phyloP scores from a whole-genome alignment of 2,888 invertebrate species.

The Malachius bipustulatus region DNA sequence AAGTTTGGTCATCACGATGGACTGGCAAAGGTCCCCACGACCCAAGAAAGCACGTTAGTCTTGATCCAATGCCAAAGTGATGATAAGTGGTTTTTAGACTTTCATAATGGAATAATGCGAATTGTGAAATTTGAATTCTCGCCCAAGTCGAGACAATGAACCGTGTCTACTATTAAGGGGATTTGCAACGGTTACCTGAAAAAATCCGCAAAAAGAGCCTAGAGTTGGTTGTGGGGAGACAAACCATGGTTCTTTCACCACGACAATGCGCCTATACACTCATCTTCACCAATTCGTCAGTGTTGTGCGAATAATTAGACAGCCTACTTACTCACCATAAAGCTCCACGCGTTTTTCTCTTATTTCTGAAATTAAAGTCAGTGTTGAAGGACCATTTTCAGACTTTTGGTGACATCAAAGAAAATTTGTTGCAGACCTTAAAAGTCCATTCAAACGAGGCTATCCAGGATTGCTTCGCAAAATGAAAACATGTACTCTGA shows the following conservation, averaged over 20 bases:
- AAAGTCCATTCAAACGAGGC: background rate
- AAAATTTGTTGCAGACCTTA: slow-evolving; percentile 1
- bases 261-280: slow-evolving; percentile 1
- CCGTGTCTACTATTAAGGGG: background rate
- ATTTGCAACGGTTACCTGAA: slow-evolving; percentile 1
- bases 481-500: too few relatives aligned
- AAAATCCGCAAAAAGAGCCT: slow-evolving; percentile 1
- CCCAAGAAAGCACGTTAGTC: background rate
- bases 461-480: slow-evolving; percentile 1
- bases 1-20: background rate
- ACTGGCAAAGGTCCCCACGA: background rate
- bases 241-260: background rate
- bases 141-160: slow-evolving; percentile 2
- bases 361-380: background rate
- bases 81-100: background rate
- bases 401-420: background rate
- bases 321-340: background rate
- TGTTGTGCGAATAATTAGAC: background rate
- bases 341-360: background rate
- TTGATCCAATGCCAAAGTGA: background rate
- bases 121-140: background rate
- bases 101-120: too few relatives aligned
- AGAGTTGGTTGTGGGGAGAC: slow-evolving; percentile 2
- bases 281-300: background rate
- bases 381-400: background rate